Base-by-base conservation (phyloP, 2,797 vertebrate species). In the Pygocentrus nattereri region DNA sequence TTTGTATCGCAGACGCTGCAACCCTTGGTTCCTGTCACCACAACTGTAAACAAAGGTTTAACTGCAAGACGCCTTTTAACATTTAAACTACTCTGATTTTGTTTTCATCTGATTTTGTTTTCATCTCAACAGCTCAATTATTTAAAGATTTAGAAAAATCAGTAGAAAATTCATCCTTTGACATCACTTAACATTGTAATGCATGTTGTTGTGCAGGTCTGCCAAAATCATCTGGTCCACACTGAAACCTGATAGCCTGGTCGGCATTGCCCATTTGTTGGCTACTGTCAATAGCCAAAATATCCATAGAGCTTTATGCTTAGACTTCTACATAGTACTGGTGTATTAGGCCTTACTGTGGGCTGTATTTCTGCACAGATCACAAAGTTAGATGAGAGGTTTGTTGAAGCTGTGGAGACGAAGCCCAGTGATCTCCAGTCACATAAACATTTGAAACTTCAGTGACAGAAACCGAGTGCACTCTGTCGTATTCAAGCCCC, bases 251-350 rank as follows among this genome's bases (percentile, higher is more conserved):
- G 62, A 65, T 65, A 65, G 62, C 62, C 31, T 65, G 56, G 16
- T 52, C 56, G 64, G 30, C 44, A 52, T 34, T 16, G 10, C 18
- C 7, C 62, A 65, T 65, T 18, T 54, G 49, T 72, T 72, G 23
- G 70, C 49, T 27, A 73, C 47, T 73, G 49, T 56, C 54, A 73
- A 56, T 56, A 54, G 71, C 27, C 38, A 38, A 65, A 65, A 65
- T 65, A 65, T 38, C 30, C 18, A 34, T 34, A 65, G 31, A 65
- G 27, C 18, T 21, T 30, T 31, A 31, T 7, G 59, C 59, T 2
- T 31, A 1, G 59, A 58, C n/a, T 23, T 10, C 56, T 8, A 5
- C 19, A 58, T 23, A 58, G 58, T 12, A 27, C 11, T 8, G 10
- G 21, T 58, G 21, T 23, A 4, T 23, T 58, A 58, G n/a, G 21